Conservation (phyloP, 2,888 invertebrate species). For the Didymodactylos carnosus region DNA sequence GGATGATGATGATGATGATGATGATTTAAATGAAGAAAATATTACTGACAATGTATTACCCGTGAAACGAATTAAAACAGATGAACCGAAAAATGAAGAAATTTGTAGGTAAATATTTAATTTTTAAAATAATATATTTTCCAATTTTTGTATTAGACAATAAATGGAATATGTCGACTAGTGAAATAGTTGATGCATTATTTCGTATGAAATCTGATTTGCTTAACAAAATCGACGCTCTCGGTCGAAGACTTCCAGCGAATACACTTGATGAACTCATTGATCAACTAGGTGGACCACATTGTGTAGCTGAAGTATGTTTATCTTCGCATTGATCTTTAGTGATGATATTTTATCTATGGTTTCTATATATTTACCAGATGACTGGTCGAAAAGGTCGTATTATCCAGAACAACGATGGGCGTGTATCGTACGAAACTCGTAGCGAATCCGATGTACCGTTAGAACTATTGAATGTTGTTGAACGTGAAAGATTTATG, state of each 20-base stretch:
- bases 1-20: not conserved
- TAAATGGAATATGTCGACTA: slow-evolving; percentile 34
- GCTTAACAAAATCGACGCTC: slow-evolving; percentile 56
- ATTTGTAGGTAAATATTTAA: not conserved
- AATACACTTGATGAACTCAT: slow-evolving; percentile 95
- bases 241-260: slow-evolving; percentile 71
- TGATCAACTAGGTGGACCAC: slow-evolving; percentile 88
- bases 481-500: slow-evolving; percentile 69
- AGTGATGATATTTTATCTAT: not conserved
- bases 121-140: not conserved
- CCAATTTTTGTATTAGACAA: not conserved
- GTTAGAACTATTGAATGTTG: slow-evolving; percentile 72
- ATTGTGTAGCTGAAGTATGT: slow-evolving; percentile 77
- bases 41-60: slow-evolving; percentile 3
- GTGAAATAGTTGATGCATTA: slow-evolving; percentile 26
- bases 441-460: slow-evolving; percentile 82
- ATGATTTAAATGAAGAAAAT: not conserved
- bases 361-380: slow-evolving; percentile 21
- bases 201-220: slow-evolving; percentile 66
- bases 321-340: slow-evolving; percentile 21
- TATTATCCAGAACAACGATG: slow-evolving; percentile 28
- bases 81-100: not conserved
- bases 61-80: not conserved
- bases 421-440: slow-evolving; percentile 69
- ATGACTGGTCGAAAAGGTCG: slow-evolving; percentile 87